Evolutionary conservation across 2,888 invertebrate species (phyloP).

Genomic region (Oegoconia quadripuncta): DNA sequence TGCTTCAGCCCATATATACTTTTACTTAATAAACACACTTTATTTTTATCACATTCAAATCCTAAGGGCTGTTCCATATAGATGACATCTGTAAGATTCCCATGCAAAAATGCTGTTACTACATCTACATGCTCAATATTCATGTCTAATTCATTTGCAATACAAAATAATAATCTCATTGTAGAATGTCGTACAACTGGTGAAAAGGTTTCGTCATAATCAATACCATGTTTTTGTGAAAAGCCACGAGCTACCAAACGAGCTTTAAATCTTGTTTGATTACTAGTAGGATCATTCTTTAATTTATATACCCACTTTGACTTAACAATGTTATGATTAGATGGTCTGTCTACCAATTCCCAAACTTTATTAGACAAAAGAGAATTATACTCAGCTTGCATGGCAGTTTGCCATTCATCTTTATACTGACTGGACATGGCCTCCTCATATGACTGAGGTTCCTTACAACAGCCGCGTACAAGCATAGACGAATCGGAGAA

Average conservation of each 20-base stretch:
- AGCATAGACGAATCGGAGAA: neutral
- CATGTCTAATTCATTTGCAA: too few species aligned
- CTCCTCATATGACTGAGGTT: neutral
- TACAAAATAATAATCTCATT: too few species aligned
- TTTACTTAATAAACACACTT: constrained; percentile 10
- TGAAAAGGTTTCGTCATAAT: constrained; percentile 13
- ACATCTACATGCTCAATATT: too few species aligned
- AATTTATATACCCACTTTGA: constrained; percentile 6
- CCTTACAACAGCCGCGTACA: neutral
- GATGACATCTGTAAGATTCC: too few species aligned
- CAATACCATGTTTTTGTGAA: constrained; percentile 7
- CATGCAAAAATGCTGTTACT: too few species aligned
- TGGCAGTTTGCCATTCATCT: constrained; percentile 7
- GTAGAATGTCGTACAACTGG: constrained; percentile 15
- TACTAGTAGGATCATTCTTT: constrained; percentile 4
- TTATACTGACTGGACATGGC: neutral
- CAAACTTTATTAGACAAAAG: constrained; percentile 6
- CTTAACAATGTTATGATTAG: neutral
- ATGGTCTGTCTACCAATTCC: constrained; percentile 5
- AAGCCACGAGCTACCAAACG: constrained; percentile 15
- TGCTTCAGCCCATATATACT: constrained; percentile 6
- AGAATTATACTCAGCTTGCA: constrained; percentile 10
- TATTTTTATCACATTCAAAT: constrained; percentile 4
- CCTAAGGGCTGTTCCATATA: too few species aligned
- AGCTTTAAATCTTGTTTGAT: constrained; percentile 10